phyloP scores from a whole-genome alignment of 2,888 invertebrate species.

The Laothoe populi region DNA sequence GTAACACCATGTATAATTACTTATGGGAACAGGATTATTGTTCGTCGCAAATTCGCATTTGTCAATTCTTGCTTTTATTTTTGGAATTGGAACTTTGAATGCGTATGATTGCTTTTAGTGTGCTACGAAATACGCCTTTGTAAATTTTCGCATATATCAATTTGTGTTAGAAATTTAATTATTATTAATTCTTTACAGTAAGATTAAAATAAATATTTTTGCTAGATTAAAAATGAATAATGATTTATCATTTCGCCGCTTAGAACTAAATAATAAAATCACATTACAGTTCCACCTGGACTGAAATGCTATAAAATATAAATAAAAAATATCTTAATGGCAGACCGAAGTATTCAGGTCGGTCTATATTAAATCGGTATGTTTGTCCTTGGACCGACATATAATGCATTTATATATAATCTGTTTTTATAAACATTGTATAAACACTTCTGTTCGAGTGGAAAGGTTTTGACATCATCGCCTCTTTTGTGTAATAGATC shows the following conservation, averaged over 20 bases:
- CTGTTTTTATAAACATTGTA: constrained; percentile 12
- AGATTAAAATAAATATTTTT: no score
- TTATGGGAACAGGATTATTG: not conserved
- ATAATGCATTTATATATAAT: constrained; percentile 20
- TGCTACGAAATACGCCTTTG: no score
- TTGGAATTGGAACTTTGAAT: not conserved
- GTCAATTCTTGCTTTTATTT: not conserved
- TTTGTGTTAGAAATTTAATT: no score
- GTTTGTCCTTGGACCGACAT: constrained; percentile 37
- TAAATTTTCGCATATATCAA: no score
- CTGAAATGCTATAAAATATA: constrained; percentile 5
- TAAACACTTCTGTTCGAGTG: not conserved
- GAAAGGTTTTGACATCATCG: not conserved
- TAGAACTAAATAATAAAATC: no score
- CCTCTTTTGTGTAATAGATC: no score
- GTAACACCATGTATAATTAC: not conserved
- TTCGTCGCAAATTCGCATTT: not conserved
- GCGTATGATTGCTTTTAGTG: no score
- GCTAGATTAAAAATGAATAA: no score
- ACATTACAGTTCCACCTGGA: not conserved
- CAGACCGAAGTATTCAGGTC: constrained; percentile 25
- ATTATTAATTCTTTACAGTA: no score
- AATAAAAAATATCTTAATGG: constrained; percentile 7
- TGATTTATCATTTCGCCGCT: no score
- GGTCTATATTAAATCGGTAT: constrained; percentile 29